Percentiles rank a stretch among this genome's conserved stretches.
phyloP scores from a whole-genome alignment of 2,113 vertebrate species.

The Eublepharis macularius region DNA sequence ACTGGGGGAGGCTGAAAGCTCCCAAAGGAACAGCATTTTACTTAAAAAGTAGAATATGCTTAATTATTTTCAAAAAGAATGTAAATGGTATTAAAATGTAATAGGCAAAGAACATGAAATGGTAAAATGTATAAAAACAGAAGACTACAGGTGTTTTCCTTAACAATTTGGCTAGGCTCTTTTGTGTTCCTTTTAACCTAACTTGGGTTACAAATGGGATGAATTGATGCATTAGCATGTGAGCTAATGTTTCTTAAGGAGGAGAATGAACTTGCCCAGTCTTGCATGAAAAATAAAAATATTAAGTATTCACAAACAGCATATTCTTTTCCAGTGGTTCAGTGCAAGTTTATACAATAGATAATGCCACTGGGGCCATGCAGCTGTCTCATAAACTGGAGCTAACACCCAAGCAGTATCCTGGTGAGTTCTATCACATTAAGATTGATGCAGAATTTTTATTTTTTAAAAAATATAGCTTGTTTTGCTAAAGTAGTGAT shows the following conservation, averaged over 20 bases:
- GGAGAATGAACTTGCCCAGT: not conserved
- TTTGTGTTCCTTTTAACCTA: too few species aligned
- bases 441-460: not conserved
- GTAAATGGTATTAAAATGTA: too few species aligned
- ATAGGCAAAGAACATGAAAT: too few species aligned
- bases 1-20: too few species aligned
- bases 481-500: slow-evolving; percentile 12
- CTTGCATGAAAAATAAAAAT: not conserved
- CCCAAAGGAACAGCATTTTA: too few species aligned
- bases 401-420: slow-evolving; percentile 96
- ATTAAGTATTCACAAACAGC: slow-evolving; percentile 34
- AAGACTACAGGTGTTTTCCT: too few species aligned
- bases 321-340: slow-evolving; percentile 84
- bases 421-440: slow-evolving; percentile 80
- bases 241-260: not conserved
- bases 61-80: too few species aligned
- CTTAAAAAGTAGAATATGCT: too few species aligned
- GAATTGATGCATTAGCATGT: not conserved
- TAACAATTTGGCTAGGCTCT: too few species aligned
- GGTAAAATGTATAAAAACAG: too few species aligned
- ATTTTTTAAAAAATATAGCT: not conserved
- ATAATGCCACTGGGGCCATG: slow-evolving; percentile 94
- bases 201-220: too few species aligned
- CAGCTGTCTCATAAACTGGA: slow-evolving; percentile 97
- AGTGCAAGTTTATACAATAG: slow-evolving; percentile 94